Base-by-base conservation (phyloP, 2,113 vertebrate genomes). In the Rhynchomys soricoides region DNA sequence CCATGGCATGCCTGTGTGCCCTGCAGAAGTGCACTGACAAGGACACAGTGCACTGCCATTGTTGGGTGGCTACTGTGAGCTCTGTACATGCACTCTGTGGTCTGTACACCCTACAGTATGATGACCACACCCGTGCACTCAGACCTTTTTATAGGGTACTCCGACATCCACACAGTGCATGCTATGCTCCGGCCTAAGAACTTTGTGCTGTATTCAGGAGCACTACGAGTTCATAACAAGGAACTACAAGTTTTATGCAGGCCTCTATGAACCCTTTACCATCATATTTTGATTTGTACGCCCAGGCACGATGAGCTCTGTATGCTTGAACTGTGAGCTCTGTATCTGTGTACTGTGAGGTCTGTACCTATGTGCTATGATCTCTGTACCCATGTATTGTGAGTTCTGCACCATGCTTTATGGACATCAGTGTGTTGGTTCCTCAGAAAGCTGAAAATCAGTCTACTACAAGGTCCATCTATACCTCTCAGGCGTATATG, bases 101-200 rank as follows among this genome's bases (percentile, higher is more conserved):
- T 62, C 16, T 62, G 22, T 40, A 59, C 26, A 43, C n/a, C n/a
- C 22, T 83, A 57, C 11, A 57, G 21, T 43, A 9, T 43, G 55
- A 62, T 40, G n/a, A 8, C 12, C 59, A 43, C 3, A 62, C 22
- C 22, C 43, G 22, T 29, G 55, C 22, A 29, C 21, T n/a, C 22
- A 40, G 5, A 22, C 9, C 55, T 43, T 43, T 29, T 29, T 16
- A 43, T 40, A 40, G 55, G 22, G 7, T 4, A 17, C n/a, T 83
- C 37, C 16, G 3, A 43, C n/a, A 40, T 62, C 37, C 40, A 29
- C 3, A n/a, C 12, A 29, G 81, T 9, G 10, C 12, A 43, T 13
- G 7, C 79, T 43, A 11, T 0, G 0, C n/a, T 29, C n/a, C 26
- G 1, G 12, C 17, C 37, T 62, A 40, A 12, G n/a, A 40, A 62